phyloP scores from a whole-genome alignment of 2,888 invertebrate genomes.

The Dicycla oo region DNA sequence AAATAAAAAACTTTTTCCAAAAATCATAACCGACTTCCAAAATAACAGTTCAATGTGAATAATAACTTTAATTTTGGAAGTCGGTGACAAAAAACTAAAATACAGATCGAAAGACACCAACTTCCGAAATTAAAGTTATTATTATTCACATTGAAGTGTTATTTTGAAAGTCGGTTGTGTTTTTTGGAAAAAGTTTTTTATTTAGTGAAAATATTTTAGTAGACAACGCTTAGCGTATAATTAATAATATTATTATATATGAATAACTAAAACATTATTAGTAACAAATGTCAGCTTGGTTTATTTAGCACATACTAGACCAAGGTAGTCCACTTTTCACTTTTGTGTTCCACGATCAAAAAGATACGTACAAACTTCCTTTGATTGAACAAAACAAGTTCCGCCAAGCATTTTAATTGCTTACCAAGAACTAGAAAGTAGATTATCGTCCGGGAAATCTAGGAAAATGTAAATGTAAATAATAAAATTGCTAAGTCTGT shows the following conservation, averaged over 20 bases:
- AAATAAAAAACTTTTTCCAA: no score
- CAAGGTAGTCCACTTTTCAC: slow-evolving; percentile 62
- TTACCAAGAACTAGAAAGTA: slow-evolving; percentile 27
- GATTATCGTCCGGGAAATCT: slow-evolving; percentile 19
- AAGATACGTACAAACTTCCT: slow-evolving; percentile 8
- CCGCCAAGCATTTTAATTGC: slow-evolving; percentile 17
- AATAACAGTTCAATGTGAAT: no score
- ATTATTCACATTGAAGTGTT: no score
- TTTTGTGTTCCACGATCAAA: slow-evolving; percentile 30
- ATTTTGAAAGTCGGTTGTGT: no score
- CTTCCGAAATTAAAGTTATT: no score
- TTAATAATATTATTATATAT: no score
- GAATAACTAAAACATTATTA: slow-evolving; percentile 5
- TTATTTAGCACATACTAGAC: slow-evolving; percentile 33
- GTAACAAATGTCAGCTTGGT: not conserved
- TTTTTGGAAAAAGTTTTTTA: no score
- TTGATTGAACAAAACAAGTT: slow-evolving; percentile 25
- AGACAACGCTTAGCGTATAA: not conserved
- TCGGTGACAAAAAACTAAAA: no score
- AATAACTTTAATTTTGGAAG: no score
- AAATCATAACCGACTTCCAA: no score
- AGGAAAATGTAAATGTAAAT: slow-evolving; percentile 21
- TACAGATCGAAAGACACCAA: no score
- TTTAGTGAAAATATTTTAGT: not conserved
- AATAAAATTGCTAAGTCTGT: slow-evolving; percentile 3